Evolutionary conservation across 2,888 invertebrate genomes (phyloP).

Genomic region (Coelinius sp.): DNA sequence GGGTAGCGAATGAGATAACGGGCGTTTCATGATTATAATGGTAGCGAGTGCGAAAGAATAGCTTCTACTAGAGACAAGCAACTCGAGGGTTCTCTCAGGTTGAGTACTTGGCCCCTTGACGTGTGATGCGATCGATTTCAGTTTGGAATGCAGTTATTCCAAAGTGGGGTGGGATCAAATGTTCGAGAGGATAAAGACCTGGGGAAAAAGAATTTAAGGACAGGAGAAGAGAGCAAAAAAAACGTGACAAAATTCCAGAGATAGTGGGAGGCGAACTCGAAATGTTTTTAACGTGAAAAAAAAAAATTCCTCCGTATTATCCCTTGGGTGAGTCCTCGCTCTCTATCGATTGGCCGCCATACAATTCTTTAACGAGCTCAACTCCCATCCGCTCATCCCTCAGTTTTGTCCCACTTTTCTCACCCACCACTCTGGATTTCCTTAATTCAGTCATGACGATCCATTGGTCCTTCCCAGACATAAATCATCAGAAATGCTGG

Average conservation of each 20-base stretch:
- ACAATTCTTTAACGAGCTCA: slow-evolving; percentile 60
- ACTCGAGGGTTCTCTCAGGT: slow-evolving; percentile 31
- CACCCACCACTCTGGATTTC: background rate
- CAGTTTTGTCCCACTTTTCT: background rate
- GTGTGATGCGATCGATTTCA: slow-evolving; percentile 28
- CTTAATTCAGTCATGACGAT: slow-evolving; percentile 31
- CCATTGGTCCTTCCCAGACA: slow-evolving; percentile 31
- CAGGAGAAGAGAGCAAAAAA: slow-evolving; percentile 13
- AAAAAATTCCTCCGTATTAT: slow-evolving; percentile 52
- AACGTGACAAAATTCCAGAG: slow-evolving; percentile 20
- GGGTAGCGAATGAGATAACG: slow-evolving; percentile 24
- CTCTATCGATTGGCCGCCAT: slow-evolving; percentile 54
- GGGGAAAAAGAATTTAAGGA: background rate
- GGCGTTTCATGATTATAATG: slow-evolving; percentile 8
- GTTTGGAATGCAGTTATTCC: slow-evolving; percentile 36
- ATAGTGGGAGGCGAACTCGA: background rate
- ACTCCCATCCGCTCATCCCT: slow-evolving; percentile 49
- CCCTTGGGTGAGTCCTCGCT: slow-evolving; percentile 33
- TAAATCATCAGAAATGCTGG: slow-evolving; percentile 9
- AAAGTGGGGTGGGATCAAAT: slow-evolving; percentile 23
- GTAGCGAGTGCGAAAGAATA: slow-evolving; percentile 28
- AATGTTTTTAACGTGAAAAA: slow-evolving; percentile 53
- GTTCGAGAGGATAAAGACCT: slow-evolving; percentile 35
- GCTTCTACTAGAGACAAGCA: slow-evolving; percentile 32
- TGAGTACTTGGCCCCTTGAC: slow-evolving; percentile 29